These are phyloP conservation scores for Ylistrum balloti DNA, from an alignment of 1,140 invertebrate species.

Conservation along the genomic window DNA sequence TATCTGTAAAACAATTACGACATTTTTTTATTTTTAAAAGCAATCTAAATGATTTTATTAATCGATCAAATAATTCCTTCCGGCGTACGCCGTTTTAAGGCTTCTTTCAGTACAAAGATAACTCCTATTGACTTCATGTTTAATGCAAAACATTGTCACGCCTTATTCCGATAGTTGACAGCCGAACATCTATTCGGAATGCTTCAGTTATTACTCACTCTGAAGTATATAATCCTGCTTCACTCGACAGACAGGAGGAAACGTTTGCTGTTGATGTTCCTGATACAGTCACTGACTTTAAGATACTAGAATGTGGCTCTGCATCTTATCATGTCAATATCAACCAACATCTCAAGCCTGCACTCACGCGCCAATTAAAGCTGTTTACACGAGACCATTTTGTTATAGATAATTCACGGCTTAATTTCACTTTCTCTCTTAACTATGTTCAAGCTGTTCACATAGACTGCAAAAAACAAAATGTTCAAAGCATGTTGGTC, in stretches of 20 bases:
- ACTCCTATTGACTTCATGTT: too few relatives aligned
- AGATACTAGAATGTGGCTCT: not conserved
- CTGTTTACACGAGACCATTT: not conserved
- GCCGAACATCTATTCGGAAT: too few relatives aligned
- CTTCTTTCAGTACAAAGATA: too few relatives aligned
- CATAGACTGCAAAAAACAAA: not conserved
- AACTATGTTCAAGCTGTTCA: not conserved
- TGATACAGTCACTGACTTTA: not conserved
- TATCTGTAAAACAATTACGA: too few relatives aligned
- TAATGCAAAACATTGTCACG: too few relatives aligned
- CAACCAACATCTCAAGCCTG: not conserved
- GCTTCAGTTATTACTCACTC: too few relatives aligned
- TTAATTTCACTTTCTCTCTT: not conserved
- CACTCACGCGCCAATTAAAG: slow-evolving; percentile 19
- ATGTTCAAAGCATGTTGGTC: not conserved
- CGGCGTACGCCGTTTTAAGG: too few relatives aligned
- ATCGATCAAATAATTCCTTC: too few relatives aligned
- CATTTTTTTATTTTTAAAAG: too few relatives aligned
- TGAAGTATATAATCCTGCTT: not conserved
- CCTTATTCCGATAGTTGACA: too few relatives aligned
- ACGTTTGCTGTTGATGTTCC: not conserved
- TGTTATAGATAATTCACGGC: not conserved
- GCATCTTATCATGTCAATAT: not conserved
- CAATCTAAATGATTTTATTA: too few relatives aligned
- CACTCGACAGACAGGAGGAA: not conserved